Evolutionary conservation across 2,113 vertebrate species (phyloP).

Genomic region (Cichladusa arquata): DNA sequence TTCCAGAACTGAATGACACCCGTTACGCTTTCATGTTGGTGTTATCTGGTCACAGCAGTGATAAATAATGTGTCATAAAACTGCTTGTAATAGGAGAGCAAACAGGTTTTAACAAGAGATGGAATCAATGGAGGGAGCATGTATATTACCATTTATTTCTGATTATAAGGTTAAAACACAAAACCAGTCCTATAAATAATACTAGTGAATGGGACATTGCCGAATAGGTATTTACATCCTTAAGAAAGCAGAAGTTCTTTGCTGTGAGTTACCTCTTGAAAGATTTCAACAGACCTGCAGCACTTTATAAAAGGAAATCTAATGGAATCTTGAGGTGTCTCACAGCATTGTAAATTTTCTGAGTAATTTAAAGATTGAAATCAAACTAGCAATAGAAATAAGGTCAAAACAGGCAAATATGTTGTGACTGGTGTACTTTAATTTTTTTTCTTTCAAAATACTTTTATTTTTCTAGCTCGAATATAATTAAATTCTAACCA

Average conservation of each 20-base stretch:
- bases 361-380: background rate
- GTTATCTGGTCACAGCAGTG: background rate
- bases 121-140: background rate
- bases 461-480: background rate
- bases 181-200: background rate
- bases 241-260: background rate
- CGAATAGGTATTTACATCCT: background rate
- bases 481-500: background rate
- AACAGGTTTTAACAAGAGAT: background rate
- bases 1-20: background rate
- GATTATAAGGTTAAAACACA: background rate
- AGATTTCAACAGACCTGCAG: background rate
- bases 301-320: background rate
- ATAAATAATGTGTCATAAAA: background rate
- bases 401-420: background rate
- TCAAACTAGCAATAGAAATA: background rate
- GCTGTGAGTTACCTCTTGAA: background rate
- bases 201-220: background rate
- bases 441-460: background rate
- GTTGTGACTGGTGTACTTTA: background rate
- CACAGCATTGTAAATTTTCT: background rate
- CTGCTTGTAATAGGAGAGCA: background rate
- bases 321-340: background rate
- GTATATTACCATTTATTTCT: fast-evolving
- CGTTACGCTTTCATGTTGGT: background rate